Evolutionary conservation across 2,113 vertebrate genomes (phyloP), one percentile per base, ranked within the genome.

Genomic region (Anolis sagrei): DNA sequence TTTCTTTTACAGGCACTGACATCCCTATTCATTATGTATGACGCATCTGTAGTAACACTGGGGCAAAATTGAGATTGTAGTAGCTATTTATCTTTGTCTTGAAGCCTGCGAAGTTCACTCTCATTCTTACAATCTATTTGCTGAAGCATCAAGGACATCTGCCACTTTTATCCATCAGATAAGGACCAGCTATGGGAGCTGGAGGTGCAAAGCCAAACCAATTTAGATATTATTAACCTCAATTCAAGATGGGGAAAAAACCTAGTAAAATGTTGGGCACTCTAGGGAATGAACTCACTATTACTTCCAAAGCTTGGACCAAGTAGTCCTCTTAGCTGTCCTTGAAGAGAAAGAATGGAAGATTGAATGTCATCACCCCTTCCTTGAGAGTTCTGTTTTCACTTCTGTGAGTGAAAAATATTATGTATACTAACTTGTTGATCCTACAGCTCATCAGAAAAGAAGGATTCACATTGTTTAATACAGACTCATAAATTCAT

Each of bases 161-260:
- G 68, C 73, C 58, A n/a, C 86, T 83, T 86, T 58, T 84, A 51
- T 76, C 61, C 2, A 64, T 83, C 85, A 51, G 77, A 64, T 77
- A 76, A 64, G 2, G n/a, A 78, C 66, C 80, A 88, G 51, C 2
- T 10, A 79, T 61, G n/a, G 19, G 25, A 89, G 27, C 1, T 14
- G 69, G 51, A 72, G 81, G 81, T 84, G 21, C 14, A 44, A 92
- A 87, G 61, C 11, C 86, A 66, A 80, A 72, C 6, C 83, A 44
- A 14, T 77, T 39, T 32, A 27, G 70, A 81, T 62, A 68, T 61
- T 61, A 16, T 0, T 16, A 77, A 18, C 18, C 27, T 84, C 9
- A 2, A 48, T 64, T 51, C 76, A 86, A 85, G 73, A 70, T 51
- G 54, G 27, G 0, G 7, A n/a, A 11, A 16, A 8, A 7, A 39